Percentiles rank a stretch among this genome's conserved stretches.
phyloP scores from a whole-genome alignment of 2,888 invertebrate genomes.

The Aquatica leii region DNA sequence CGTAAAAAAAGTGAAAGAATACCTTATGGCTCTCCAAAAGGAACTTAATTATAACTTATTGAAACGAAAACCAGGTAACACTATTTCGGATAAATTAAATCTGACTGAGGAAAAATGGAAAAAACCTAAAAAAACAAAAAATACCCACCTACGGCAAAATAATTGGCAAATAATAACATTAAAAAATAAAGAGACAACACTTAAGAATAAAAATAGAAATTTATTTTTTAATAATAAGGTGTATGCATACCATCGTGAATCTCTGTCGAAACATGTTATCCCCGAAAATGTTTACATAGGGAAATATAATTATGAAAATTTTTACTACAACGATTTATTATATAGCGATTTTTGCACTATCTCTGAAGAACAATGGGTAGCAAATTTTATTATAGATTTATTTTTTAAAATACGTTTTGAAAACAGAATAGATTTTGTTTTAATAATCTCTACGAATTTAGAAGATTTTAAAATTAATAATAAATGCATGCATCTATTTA shows the following conservation, averaged over 20 bases:
- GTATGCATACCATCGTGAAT: background rate
- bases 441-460: too few species aligned
- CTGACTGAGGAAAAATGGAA: background rate
- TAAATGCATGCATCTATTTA: too few species aligned
- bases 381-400: too few species aligned
- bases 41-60: background rate
- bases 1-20: background rate
- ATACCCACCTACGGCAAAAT: too few species aligned
- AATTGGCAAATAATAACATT: too few species aligned
- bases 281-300: background rate
- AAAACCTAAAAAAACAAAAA: background rate
- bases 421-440: too few species aligned
- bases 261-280: too few species aligned
- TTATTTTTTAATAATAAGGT: slow-evolving; percentile 1
- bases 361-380: too few species aligned
- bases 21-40: background rate
- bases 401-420: too few species aligned
- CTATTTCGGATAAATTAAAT: background rate
- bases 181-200: background rate
- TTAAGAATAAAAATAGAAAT: too few species aligned
- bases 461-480: too few species aligned
- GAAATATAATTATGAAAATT: background rate
- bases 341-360: slow-evolving; percentile 1
- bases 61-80: background rate
- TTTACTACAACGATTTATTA: slow-evolving; percentile 1